Conservation (phyloP, 1,140 invertebrate species). For the Drosophila kanapiae region DNA sequence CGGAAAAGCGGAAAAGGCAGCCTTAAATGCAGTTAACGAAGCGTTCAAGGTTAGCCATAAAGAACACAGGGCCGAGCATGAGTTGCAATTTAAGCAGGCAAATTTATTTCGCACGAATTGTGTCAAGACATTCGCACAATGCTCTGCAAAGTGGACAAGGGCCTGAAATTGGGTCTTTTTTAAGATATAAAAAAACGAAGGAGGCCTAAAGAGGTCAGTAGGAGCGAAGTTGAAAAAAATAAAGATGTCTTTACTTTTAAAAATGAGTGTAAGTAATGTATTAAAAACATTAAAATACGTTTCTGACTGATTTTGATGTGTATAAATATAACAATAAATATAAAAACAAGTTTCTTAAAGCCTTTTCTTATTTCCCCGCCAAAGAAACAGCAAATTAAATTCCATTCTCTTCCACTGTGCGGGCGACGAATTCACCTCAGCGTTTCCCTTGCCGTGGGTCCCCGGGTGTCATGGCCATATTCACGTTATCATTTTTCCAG, state of each 20-base stretch:
- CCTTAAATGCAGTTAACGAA: constrained; percentile 69
- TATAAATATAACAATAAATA: no score
- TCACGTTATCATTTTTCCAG: constrained; percentile 76
- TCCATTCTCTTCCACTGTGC: constrained; percentile 10
- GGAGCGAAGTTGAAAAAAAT: no score
- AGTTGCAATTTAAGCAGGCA: constrained; percentile 69
- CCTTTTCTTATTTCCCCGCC: no score
- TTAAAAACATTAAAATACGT: no score
- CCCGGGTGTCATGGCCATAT: constrained; percentile 57
- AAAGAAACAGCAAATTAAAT: constrained; percentile 5
- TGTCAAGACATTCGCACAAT: constrained; percentile 59
- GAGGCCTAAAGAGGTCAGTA: no score
- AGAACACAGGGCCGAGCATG: constrained; percentile 45
- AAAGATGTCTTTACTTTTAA: no score
- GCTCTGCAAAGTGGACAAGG: constrained; percentile 35
- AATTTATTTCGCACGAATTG: constrained; percentile 76
- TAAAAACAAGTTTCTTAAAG: background rate
- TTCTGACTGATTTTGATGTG: no score
- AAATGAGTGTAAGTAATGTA: no score
- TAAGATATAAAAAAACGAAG: background rate
- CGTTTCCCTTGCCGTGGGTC: constrained; percentile 3
- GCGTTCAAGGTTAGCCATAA: constrained; percentile 64
- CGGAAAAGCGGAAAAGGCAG: constrained; percentile 14
- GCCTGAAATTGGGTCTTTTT: constrained; percentile 2
- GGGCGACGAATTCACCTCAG: constrained; percentile 7